phyloP scores from a whole-genome alignment of 2,888 invertebrate species.

The Antitype chi region DNA sequence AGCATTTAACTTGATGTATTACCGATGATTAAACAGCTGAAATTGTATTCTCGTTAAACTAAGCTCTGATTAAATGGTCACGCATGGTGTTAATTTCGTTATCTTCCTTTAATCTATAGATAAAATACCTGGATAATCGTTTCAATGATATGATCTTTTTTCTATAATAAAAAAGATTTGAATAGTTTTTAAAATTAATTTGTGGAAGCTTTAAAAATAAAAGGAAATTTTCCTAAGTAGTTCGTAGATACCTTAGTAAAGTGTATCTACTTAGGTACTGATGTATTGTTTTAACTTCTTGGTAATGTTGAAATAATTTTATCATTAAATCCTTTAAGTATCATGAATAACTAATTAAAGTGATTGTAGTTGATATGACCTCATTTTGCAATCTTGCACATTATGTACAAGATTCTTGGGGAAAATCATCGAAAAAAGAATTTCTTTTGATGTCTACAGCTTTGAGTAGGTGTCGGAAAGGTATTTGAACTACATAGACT shows the following conservation, averaged over 20 bases:
- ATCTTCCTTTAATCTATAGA: constrained; percentile 59
- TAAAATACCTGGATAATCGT: constrained; percentile 53
- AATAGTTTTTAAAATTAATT: too few relatives aligned
- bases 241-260: not conserved
- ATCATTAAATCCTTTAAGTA: constrained; percentile 42
- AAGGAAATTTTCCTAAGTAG: not conserved
- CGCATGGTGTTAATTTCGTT: constrained; percentile 72
- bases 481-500: too few relatives aligned
- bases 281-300: constrained; percentile 7
- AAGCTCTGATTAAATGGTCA: constrained; percentile 76
- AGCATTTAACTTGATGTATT: constrained; percentile 33
- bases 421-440: not conserved
- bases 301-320: constrained; percentile 33
- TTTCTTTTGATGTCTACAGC: not conserved
- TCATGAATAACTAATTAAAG: constrained; percentile 34
- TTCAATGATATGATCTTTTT: constrained; percentile 35
- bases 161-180: not conserved
- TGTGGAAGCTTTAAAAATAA: too few relatives aligned
- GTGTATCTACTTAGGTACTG: not conserved
- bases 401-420: not conserved
- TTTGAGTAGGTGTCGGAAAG: not conserved
- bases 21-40: constrained; percentile 4
- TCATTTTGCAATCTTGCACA: constrained; percentile 31
- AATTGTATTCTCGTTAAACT: constrained; percentile 19
- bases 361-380: constrained; percentile 40